Base-by-base conservation (phyloP, 2,797 vertebrate genomes). In the Picus viridis region DNA sequence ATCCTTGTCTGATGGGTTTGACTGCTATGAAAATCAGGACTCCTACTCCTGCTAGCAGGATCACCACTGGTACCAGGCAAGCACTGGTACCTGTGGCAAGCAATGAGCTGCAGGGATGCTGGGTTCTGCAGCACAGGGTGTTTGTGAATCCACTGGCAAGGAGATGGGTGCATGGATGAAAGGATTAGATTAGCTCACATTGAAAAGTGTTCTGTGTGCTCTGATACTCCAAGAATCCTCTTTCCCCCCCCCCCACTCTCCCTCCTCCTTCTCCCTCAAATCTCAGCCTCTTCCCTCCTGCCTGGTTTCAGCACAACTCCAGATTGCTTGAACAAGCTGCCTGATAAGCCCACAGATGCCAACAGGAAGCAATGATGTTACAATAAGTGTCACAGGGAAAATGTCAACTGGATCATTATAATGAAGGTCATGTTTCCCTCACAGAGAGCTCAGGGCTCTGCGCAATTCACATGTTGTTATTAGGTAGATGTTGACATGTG, bases 331-430 rank as follows among this genome's bases (percentile, higher is more conserved):
- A 96, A 91, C 93, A 94, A 95, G 91, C 89, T 93, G 91, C 91
- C 72, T 96, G 94, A 95, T 92, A 96, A 96, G 56, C 89, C 90
- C 92, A 93, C 83, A 95, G 94, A 96, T 90, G 94, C 94, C 94
- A 95, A 97, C 92, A 95, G 96, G 95, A 96, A 96, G 93, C 92
- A 89, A 75, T 90, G 95, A 96, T 95, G 95, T 89, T 96, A 95
- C 93, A 95, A 74, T 97, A 96, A 96, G 93, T 94, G 94, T 97
- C 96, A 94, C 83, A 77, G 72, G 82, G 95, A 97, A 97, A 97
- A 97, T 97, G 96, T 96, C 97, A 97, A 93, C 94, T 92, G 83
- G 95, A 96, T 96, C 96, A 96, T 97, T 97, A 96, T 96, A 97
- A 96, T 96, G 95, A 97, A 97, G 96, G 97, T 96, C 96, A 96